These are phyloP conservation scores for Monomorium pharaonis DNA, from an alignment of 1,140 invertebrate genomes.

Conservation along the genomic window DNA sequence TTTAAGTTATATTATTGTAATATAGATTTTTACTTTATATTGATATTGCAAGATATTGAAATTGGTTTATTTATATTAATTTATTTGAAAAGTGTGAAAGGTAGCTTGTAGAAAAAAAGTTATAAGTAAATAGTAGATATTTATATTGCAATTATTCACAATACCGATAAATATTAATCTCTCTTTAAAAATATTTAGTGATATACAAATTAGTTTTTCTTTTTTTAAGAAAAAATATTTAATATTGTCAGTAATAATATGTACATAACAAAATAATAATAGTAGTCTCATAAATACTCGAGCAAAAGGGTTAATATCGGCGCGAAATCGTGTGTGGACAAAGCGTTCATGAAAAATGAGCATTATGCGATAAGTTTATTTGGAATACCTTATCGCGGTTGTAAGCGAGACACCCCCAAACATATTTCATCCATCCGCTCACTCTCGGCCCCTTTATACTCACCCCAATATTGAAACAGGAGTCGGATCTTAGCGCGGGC, in stretches of 20 bases:
- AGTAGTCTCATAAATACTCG: neutral
- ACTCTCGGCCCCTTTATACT: slow-evolving; percentile 54
- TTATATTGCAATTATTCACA: neutral
- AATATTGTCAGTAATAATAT: neutral
- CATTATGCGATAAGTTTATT: slow-evolving; percentile 68
- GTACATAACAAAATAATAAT: neutral
- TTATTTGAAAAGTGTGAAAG: neutral
- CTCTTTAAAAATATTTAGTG: neutral
- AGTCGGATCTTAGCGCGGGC: slow-evolving; percentile 78
- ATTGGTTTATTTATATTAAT: neutral
- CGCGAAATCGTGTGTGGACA: neutral
- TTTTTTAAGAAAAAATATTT: slow-evolving; percentile 2
- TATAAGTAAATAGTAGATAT: neutral
- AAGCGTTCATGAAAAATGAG: slow-evolving; percentile 42
- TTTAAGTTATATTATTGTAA: no score
- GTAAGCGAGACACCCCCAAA: slow-evolving; percentile 50
- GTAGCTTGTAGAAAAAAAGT: neutral
- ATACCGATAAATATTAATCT: neutral
- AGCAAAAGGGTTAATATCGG: slow-evolving; percentile 14
- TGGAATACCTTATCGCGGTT: slow-evolving; percentile 54
- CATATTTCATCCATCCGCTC: slow-evolving; percentile 61
- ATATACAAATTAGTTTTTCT: neutral
- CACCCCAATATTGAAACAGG: slow-evolving; percentile 80
- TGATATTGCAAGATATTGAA: neutral
- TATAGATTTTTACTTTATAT: slow-evolving; percentile 1